Evolutionary conservation across 1,140 invertebrate genomes (phyloP).

Genomic region (Eriosoma lanigerum): DNA sequence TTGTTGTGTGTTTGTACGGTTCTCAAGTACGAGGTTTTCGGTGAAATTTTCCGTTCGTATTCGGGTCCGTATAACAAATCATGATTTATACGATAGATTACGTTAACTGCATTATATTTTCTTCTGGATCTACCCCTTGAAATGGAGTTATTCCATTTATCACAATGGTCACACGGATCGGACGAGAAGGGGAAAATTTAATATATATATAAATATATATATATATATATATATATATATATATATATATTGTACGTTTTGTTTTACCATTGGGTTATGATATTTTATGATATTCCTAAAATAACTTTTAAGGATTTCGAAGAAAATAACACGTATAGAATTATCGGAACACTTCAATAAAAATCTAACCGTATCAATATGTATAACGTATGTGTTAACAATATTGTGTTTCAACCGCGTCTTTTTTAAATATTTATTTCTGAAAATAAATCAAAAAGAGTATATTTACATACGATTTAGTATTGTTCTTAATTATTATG

Average conservation of each 20-base stretch:
- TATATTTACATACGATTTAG: no score
- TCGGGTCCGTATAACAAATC: conserved; percentile 38
- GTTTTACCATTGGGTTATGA: conserved; percentile 19
- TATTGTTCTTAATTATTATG: no score
- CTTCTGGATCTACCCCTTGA: conserved; percentile 25
- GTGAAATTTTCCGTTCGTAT: conserved; percentile 21
- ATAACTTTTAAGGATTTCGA: conserved; percentile 4
- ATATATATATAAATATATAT: no score
- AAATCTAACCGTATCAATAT: no score
- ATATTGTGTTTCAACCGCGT: no score
- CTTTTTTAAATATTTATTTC: no score
- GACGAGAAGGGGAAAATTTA: neutral
- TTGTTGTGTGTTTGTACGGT: conserved; percentile 45
- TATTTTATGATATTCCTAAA: neutral
- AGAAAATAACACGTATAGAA: neutral
- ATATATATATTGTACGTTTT: no score
- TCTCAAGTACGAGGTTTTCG: conserved; percentile 11
- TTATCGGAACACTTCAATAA: no score
- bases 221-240: no score
- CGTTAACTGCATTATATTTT: conserved; percentile 50
- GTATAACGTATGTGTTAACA: no score
- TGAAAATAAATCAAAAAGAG: no score
- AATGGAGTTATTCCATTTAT: conserved; percentile 50
- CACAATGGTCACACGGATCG: conserved; percentile 10
- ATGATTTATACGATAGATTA: conserved; percentile 51